Evolutionary conservation across 2,888 invertebrate species (phyloP), one percentile per base, ranked within the genome.

Genomic region (Eupithecia abbreviata): DNA sequence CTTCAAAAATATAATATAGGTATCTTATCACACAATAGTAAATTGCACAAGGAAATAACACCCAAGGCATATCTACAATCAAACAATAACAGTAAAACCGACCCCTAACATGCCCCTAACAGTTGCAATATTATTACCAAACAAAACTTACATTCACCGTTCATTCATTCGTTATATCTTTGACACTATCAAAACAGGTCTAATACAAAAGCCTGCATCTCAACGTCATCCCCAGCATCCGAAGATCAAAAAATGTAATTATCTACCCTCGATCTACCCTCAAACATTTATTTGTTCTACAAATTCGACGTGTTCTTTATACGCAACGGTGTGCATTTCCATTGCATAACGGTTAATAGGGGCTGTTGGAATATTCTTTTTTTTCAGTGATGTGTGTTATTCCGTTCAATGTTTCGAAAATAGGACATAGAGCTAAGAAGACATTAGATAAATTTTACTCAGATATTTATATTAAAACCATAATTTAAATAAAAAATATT

Each of bases 191-290:
- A 87, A 88, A 90, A 91, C 90, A 90, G 83, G 86, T 87, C 83
- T 75, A 80, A 84, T 82, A 92, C 90, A 91, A 90, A 89, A 86
- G 82, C 84, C 66, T 72, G 68, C 73, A 75, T 73, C 82, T 78
- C 85, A 87, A 90, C 90, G 91, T 90, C 92, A 90, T 88, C 92
- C 92, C 92, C 91, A 86, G 88, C 86, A 87, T 88, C 87, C 88
- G 90, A 90, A 93, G 94, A 94, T 94, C 94, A 94, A 94, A 93
- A 94, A 94, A 94, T 94, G 94, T 94, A 95, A 94, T 95, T 95
- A 95, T 95, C 95, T 93, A 92, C 94, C 95, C 95, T 90, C 89
- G 92, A 94, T 94, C 94, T 94, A 93, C 94, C 94, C 93, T 91
- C 92, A 92, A 93, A 91, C 92, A 93, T 93, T 93, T 94, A 94